Evolutionary conservation across 2,888 invertebrate genomes (phyloP).

Genomic region (Polymixis flavicincta): DNA sequence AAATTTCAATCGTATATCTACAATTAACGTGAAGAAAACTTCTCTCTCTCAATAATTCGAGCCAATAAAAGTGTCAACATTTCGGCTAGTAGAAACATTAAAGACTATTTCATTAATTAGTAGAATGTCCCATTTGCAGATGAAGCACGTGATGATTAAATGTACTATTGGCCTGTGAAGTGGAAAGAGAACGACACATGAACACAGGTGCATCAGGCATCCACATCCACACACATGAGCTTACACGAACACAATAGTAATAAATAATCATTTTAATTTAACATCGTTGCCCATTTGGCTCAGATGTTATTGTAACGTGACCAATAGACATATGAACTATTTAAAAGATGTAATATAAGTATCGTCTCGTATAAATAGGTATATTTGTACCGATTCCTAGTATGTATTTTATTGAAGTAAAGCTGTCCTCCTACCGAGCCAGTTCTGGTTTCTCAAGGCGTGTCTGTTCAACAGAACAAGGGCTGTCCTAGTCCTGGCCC

Average conservation of each 20-base stretch:
- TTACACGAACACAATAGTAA: conserved; percentile 65
- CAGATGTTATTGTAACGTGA: conserved; percentile 66
- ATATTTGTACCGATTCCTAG: conserved; percentile 2
- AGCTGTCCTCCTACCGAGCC: too few relatives aligned
- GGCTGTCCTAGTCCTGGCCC: not conserved
- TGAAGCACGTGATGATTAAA: conserved; percentile 18
- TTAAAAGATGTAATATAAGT: conserved; percentile 18
- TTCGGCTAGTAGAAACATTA: conserved; percentile 10
- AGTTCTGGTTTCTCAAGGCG: not conserved
- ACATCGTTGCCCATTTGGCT: conserved; percentile 74
- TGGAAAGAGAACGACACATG: conserved; percentile 1
- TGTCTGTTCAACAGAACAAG: not conserved
- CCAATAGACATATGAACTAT: conserved; percentile 33
- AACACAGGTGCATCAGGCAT: conserved; percentile 16
- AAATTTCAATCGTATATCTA: not conserved
- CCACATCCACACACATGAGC: conserved; percentile 3
- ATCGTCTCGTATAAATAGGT: conserved; percentile 8
- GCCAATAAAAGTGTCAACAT: conserved; percentile 23
- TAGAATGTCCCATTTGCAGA: not conserved
- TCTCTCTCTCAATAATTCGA: conserved; percentile 10
- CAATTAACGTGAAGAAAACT: not conserved
- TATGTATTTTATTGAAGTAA: not conserved
- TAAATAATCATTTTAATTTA: conserved; percentile 74
- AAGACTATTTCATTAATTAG: conserved; percentile 2
- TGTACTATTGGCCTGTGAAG: conserved; percentile 2